Base-by-base conservation (phyloP, 2,113 vertebrate genomes). In the Triplophysa siluroides region DNA sequence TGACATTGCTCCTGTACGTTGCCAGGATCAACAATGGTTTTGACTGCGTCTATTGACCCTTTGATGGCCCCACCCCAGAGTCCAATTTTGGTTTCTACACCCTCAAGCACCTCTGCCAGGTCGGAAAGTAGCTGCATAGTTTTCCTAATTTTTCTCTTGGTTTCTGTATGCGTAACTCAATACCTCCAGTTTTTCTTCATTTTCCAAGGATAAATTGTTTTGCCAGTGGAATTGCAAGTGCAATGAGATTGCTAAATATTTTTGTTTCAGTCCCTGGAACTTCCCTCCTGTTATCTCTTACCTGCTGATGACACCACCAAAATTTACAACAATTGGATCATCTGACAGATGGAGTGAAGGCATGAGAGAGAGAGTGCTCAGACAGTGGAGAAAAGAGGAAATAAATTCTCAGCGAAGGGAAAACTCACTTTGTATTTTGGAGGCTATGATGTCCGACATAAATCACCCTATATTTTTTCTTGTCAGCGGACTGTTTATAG, bases 391-490 rank as follows among this genome's bases (percentile, higher is more conserved):
- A 85, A 84, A 81, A 88, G 82, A 83, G 85, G 84, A 86, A 89
- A 89, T 80, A 89, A 84, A 90, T 90, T 86, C 88, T 91, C 81
- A 87, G 90, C 41, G 80, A 77, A 93, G 90, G 90, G 88, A 93
- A 88, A 94, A 93, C 93, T 91, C 88, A 89, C 85, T 86, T 89
- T 85, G 54, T 9, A 73, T 72, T 79, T n/a, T 58, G 60, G 81
- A 84, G 91, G 91, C 90, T 91, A 86, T 92, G 90, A 94, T 90
- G 88, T 87, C 85, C 76, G 86, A 83, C 91, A 93, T 95, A 91
- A 93, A 94, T 92, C 90, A 91, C 77, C 77, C 16, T n/a, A 80
- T 84, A 41, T 61, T 75, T 74, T 78, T 81, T 86, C 76, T 81
- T 90, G 92, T 91, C 89, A 90, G 86, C 16, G 78, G 76, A 79